Conservation (phyloP, 2,113 vertebrate genomes). For the Sebastes fasciatus region DNA sequence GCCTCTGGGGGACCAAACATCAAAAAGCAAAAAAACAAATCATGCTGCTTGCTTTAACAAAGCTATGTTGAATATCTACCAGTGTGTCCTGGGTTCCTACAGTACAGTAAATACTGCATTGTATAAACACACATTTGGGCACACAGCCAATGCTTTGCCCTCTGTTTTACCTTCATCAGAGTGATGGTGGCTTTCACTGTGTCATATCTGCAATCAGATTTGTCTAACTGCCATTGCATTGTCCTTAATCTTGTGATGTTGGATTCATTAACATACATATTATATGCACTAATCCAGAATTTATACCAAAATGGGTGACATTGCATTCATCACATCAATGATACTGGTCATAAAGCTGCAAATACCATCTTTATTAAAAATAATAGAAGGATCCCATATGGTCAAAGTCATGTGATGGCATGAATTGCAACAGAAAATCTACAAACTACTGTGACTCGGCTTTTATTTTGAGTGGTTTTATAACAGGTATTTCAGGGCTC, state of each 20-base stretch:
- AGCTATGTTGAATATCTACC: constrained; percentile 7
- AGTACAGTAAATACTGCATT: not conserved
- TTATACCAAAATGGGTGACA: constrained; percentile 19
- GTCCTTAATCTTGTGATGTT: constrained; percentile 36
- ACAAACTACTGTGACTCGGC: not conserved
- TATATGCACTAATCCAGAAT: constrained; percentile 35
- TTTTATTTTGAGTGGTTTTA: not conserved
- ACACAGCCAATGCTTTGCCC: constrained; percentile 12
- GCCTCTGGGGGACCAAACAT: constrained; percentile 5
- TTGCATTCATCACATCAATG: not conserved
- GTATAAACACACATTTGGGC: not conserved
- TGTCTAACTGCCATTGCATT: constrained; percentile 30
- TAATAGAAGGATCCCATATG: not conserved
- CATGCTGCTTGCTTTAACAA: constrained; percentile 5
- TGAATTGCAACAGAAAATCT: not conserved
- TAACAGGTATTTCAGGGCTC: not conserved
- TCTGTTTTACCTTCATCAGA: constrained; percentile 38
- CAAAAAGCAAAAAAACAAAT: not conserved
- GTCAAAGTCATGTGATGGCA: not conserved
- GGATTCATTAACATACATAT: constrained; percentile 47
- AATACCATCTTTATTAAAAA: not conserved
- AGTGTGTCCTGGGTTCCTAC: not conserved
- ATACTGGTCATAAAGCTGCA: not conserved
- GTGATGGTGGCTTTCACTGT: constrained; percentile 4
- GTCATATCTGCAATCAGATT: constrained; percentile 33